Conservation (phyloP, 2,888 invertebrate genomes). For the Agrotis puta region DNA sequence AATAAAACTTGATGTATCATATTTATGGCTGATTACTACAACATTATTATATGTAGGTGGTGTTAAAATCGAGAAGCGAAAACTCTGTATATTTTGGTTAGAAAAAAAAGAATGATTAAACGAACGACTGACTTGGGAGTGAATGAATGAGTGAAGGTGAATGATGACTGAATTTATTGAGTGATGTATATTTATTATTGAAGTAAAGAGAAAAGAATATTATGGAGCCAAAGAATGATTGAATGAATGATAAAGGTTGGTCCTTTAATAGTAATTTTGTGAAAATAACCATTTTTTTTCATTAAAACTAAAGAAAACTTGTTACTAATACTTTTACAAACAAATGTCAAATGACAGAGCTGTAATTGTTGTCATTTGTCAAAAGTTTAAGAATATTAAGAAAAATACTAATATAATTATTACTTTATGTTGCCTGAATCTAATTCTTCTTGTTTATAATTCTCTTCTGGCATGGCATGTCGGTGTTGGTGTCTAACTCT, state of each 20-base stretch:
- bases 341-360: neutral
- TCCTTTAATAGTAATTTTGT: conserved; percentile 34
- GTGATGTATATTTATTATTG: neutral
- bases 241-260: conserved; percentile 10
- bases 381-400: neutral
- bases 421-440: conserved; percentile 42
- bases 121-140: neutral
- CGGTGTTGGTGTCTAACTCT: conserved; percentile 72
- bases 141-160: neutral
- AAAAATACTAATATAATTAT: conserved; percentile 46
- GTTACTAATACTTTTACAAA: conserved; percentile 42
- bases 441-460: conserved; percentile 47
- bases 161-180: neutral
- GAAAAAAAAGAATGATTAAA: neutral
- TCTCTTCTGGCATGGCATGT: conserved; percentile 72
- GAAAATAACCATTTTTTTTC: conserved; percentile 20
- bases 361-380: neutral
- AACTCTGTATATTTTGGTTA: neutral
- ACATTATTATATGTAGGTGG: neutral
- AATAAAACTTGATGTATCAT: conserved; percentile 4
- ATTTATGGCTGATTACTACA: neutral
- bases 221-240: neutral
- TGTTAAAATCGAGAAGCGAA: neutral
- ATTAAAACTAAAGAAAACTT: conserved; percentile 26
- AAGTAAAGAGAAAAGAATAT: neutral